phyloP scores from a whole-genome alignment of 2,888 invertebrate genomes.

The Ferrisia virgata region DNA sequence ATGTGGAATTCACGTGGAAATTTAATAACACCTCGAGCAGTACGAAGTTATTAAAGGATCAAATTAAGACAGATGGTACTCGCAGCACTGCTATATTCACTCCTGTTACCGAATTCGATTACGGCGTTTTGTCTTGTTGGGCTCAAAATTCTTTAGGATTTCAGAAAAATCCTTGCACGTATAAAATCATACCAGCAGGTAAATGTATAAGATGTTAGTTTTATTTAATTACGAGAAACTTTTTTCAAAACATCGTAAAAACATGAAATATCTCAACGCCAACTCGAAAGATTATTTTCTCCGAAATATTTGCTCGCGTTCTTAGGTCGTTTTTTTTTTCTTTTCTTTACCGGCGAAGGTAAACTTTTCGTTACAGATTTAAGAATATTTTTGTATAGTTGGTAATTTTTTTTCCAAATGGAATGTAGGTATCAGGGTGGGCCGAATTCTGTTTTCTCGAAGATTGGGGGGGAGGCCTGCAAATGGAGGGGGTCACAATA shows the following conservation, averaged over 20 bases:
- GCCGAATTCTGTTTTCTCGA: no score
- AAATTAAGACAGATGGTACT: slow-evolving; percentile 71
- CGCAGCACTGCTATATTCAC: slow-evolving; percentile 81
- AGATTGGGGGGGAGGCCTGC: no score
- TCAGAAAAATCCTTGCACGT: slow-evolving; percentile 70
- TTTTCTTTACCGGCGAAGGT: neutral
- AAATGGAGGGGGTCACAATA: no score
- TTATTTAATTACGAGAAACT: neutral
- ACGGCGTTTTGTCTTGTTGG: slow-evolving; percentile 72
- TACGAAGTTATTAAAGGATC: slow-evolving; percentile 73
- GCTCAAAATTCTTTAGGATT: slow-evolving; percentile 69
- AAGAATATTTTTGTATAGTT: no score
- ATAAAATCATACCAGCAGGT: slow-evolving; percentile 71
- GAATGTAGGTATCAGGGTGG: no score
- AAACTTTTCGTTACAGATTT: neutral
- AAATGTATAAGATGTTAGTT: no score
- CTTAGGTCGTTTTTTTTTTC: no score
- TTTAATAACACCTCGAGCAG: slow-evolving; percentile 79
- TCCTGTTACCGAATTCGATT: slow-evolving; percentile 82
- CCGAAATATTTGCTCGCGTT: no score
- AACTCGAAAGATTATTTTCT: no score
- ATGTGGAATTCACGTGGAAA: slow-evolving; percentile 69
- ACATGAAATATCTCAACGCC: no score
- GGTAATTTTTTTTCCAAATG: no score
- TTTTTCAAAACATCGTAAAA: no score